Percentiles rank a stretch among this genome's conserved stretches.
phyloP scores from a whole-genome alignment of 2,888 invertebrate species.

The Beris chalybata region DNA sequence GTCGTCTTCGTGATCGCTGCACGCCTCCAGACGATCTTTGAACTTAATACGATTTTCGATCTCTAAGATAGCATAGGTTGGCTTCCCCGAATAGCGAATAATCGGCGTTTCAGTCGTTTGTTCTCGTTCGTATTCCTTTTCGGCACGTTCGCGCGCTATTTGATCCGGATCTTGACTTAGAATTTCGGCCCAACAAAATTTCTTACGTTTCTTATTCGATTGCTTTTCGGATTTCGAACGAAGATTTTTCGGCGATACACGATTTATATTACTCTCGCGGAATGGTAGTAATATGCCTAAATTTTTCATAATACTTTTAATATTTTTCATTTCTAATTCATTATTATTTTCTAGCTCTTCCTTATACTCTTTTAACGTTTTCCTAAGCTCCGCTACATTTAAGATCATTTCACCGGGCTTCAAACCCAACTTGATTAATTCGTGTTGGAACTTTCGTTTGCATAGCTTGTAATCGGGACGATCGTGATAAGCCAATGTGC shows the following conservation, averaged over 20 bases:
- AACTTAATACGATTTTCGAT: conserved; percentile 50
- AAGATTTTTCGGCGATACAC: conserved; percentile 65
- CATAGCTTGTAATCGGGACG: conserved; percentile 76
- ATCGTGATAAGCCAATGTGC: conserved; percentile 70
- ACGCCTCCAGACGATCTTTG: conserved; percentile 47
- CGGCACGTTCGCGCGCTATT: conserved; percentile 56
- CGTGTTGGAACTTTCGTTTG: conserved; percentile 67
- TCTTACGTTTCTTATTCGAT: conserved; percentile 46
- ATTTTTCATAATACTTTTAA: conserved; percentile 50
- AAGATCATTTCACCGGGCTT: conserved; percentile 42
- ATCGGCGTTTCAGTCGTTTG: conserved; percentile 45
- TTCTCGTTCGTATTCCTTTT: conserved; percentile 55
- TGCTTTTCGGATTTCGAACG: conserved; percentile 60
- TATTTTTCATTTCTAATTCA: conserved; percentile 58
- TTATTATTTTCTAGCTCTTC: conserved; percentile 51
- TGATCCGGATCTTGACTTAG: conserved; percentile 56
- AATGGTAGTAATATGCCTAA: conserved; percentile 49
- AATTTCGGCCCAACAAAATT: conserved; percentile 56
- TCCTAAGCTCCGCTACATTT: conserved; percentile 50
- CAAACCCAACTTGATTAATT: conserved; percentile 63
- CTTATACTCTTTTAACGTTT: conserved; percentile 48
- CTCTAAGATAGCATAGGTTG: conserved; percentile 55
- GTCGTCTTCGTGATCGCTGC: conserved; percentile 31
- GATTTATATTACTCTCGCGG: conserved; percentile 52
- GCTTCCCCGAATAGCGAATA: conserved; percentile 51